Percentiles rank a stretch among this genome's conserved stretches.
Conservation (phyloP, 2,797 vertebrate genomes). For the Glyptemys insculpta region DNA sequence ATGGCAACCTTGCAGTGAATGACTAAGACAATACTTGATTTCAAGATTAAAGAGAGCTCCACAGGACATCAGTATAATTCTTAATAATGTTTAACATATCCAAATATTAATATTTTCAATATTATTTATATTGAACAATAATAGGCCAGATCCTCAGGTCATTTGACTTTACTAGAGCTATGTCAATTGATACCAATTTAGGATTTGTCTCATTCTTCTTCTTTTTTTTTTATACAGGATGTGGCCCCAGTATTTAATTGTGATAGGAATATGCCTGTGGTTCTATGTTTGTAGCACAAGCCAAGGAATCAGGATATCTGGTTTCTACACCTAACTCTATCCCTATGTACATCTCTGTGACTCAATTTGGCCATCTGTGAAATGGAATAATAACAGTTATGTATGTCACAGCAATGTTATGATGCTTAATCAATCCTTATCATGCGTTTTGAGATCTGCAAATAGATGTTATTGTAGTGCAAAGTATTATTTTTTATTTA, state of each 20-base stretch:
- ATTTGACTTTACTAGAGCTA: not conserved
- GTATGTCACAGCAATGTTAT: not conserved
- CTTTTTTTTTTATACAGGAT: not conserved
- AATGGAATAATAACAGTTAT: accelerated
- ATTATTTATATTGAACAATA: not conserved
- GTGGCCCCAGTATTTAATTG: not conserved
- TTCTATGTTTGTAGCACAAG: not conserved
- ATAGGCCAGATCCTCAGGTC: not conserved
- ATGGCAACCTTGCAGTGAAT: conserved; percentile 41
- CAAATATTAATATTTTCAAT: not conserved
- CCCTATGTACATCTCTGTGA: not conserved
- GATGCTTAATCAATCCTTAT: not conserved
- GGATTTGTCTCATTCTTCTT: conserved; percentile 22
- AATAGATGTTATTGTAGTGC: not conserved
- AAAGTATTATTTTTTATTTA: not conserved
- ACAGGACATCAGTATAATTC: not conserved
- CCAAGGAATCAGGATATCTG: conserved; percentile 1
- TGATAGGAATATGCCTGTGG: not conserved
- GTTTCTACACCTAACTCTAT: not conserved
- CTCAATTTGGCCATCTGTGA: not conserved
- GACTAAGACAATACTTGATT: conserved; percentile 22
- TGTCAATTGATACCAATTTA: conserved; percentile 1
- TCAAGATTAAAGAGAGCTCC: conserved; percentile 41
- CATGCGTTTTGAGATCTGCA: not conserved
- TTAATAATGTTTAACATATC: not conserved